phyloP scores from a whole-genome alignment of 1,140 invertebrate species.

The Drosophila subobscura region DNA sequence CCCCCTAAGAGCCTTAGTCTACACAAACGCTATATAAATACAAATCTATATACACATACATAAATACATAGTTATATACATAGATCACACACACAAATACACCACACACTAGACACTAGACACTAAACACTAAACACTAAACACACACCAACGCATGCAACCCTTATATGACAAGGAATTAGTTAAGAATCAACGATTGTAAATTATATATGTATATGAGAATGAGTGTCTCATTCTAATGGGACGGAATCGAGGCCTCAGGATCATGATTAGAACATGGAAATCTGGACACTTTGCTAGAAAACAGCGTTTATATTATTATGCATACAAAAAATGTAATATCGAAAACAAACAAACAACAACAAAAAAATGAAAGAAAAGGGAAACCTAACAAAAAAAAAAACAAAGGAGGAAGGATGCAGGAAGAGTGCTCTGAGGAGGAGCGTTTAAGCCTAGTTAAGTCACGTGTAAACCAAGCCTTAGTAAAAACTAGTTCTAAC shows the following conservation, averaged over 20 bases:
- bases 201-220: conserved; percentile 60
- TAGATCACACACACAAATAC: conserved; percentile 27
- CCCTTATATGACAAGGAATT: conserved; percentile 29
- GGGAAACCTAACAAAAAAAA: conserved; percentile 37
- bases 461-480: conserved; percentile 78
- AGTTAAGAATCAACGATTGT: conserved; percentile 56
- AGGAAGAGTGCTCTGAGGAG: neutral
- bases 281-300: conserved; percentile 22
- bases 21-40: conserved; percentile 41
- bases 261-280: conserved; percentile 10
- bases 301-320: conserved; percentile 64
- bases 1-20: conserved; percentile 35
- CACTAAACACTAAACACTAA: conserved; percentile 16
- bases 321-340: conserved; percentile 64
- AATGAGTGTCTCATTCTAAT: conserved; percentile 10
- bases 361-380: conserved; percentile 21
- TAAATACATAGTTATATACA: conserved; percentile 25
- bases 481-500: conserved; percentile 79
- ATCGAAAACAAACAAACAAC: conserved; percentile 36
- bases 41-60: conserved; percentile 32
- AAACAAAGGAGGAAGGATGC: conserved; percentile 26
- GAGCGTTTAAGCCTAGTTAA: conserved; percentile 54
- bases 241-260: conserved; percentile 12
- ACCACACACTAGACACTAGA: conserved; percentile 11
- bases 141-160: conserved; percentile 8